Evolutionary conservation across 2,113 vertebrate genomes (phyloP), one percentile per base, ranked within the genome.

Genomic region (Rhegmatorhina hoffmannsi): DNA sequence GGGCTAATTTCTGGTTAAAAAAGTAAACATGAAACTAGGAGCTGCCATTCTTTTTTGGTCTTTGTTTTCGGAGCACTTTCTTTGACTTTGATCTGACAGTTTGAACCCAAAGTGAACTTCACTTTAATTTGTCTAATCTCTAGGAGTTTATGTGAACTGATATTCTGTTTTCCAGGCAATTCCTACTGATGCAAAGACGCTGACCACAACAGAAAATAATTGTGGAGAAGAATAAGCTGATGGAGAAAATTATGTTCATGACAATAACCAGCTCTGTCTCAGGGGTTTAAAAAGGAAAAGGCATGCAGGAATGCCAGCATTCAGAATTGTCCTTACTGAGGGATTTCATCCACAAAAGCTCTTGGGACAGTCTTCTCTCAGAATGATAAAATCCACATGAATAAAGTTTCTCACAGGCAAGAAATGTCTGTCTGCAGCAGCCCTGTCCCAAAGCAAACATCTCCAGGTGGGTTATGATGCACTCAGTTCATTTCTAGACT

Each of bases 301-400:
- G 31, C 13, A 19, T 9, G 5, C 36, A 64, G 75, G 18, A 69
- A 81, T 1, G 1, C 12, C 47, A 83, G 67, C 34, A 63, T 26
- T 64, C 1, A 1, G 33, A 36, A 74, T 20, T 63, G 33, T 21
- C 34, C 26, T 56, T 25, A 38, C 25, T 0, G 0, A 12, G 28
- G 17, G 14, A 59, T 78, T 78, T 81, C 1, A 72, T 46, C 72
- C 21, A 26, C 20, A 43, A 74, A 69, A 91, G 29, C 18, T 49
- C 75, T 88, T 26, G 38, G 46, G 34, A 8, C 12, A 87, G 64
- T 25, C 46, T 84, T 92, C 62, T 68, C 11, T 29, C 64, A 47
- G 28, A 66, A 43, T 11, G 28, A 55, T n/a, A 67, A 90, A 92
- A 44, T 52, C n/a, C 59, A 19, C 14, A 31, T 6, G 31, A 55